These are phyloP conservation scores for Eulacestoma nigropectus DNA, from an alignment of 2,113 vertebrate species.

Conservation along the genomic window DNA sequence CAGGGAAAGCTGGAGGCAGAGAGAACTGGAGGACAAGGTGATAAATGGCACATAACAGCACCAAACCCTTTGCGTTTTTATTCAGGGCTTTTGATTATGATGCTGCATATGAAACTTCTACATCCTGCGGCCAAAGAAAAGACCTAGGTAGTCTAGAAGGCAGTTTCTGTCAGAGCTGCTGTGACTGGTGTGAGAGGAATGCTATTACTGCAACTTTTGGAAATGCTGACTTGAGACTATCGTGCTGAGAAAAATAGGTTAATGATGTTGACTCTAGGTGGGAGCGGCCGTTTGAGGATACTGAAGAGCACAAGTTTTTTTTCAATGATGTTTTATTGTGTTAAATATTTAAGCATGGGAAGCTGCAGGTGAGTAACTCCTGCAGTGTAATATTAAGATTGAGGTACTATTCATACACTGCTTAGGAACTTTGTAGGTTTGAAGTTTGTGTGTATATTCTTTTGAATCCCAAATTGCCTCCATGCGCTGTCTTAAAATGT, in stretches of 20 bases:
- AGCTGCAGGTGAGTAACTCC: background rate
- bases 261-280: background rate
- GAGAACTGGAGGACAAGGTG: background rate
- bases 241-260: background rate
- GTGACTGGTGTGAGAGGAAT: background rate
- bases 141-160: background rate
- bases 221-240: background rate
- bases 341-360: background rate
- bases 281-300: background rate
- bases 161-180: background rate
- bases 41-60: background rate
- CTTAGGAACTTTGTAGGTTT: rapidly evolving
- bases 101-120: background rate
- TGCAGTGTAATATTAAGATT: background rate
- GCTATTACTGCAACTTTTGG: background rate
- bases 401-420: background rate
- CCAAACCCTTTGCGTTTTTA: background rate
- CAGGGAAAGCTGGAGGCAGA: background rate
- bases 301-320: background rate
- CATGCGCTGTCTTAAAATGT: background rate
- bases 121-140: background rate
- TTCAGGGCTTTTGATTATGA: background rate
- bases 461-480: background rate
- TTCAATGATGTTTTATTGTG: background rate
- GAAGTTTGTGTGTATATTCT: background rate